These are phyloP conservation scores for Cavia porcellus DNA, from an alignment of 2,113 vertebrate genomes.

Conservation along the genomic window DNA sequence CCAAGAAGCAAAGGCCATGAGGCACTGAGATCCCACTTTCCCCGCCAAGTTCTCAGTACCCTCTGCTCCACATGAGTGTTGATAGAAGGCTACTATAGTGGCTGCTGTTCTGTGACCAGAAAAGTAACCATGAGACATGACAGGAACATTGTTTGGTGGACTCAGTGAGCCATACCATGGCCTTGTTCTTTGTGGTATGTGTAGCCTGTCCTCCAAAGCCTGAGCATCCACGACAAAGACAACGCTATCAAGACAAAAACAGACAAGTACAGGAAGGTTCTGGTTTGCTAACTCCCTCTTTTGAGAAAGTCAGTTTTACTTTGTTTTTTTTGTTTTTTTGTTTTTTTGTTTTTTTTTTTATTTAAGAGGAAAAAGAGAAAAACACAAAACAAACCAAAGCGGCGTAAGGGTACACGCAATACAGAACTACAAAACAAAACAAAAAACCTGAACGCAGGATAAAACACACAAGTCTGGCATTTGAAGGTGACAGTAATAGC, in stretches of 20 bases:
- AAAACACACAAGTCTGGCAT: neutral
- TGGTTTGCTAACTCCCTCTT: neutral
- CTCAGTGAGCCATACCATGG: neutral
- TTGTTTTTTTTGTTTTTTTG: too few species aligned
- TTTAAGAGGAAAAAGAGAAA: too few species aligned
- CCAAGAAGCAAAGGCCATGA: neutral
- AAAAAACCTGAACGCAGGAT: neutral
- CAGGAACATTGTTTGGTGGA: neutral
- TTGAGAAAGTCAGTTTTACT: neutral
- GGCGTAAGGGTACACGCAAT: too few species aligned
- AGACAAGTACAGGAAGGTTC: neutral
- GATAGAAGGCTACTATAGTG: neutral
- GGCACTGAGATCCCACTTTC: neutral
- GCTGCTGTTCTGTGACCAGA: neutral
- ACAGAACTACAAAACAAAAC: too few species aligned
- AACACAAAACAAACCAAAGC: too few species aligned
- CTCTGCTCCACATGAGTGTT: neutral
- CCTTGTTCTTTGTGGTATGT: neutral
- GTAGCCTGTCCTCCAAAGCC: neutral
- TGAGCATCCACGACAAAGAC: too few species aligned
- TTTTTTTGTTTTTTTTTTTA: too few species aligned
- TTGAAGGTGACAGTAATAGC: neutral
- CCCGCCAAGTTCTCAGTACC: neutral
- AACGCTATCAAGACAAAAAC: fast-evolving
- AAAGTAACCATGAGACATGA: neutral